Percentiles rank a stretch among this genome's conserved stretches.
Evolutionary conservation across 1,140 invertebrate genomes (phyloP).

Genomic region (Epicauta chinensis): DNA sequence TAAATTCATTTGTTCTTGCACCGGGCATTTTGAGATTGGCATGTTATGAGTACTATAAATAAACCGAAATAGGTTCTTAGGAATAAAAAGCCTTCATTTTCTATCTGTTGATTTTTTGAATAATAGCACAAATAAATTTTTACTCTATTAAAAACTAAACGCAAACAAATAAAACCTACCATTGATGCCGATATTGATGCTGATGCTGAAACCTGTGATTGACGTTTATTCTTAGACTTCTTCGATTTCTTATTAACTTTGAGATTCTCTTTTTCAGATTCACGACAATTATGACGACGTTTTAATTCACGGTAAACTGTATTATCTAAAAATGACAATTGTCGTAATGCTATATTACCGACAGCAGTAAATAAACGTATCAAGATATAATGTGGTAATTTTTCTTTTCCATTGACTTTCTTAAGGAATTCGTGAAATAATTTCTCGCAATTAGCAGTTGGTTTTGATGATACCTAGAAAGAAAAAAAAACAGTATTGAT

Average conservation of each 20-base stretch:
- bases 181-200: too few species aligned
- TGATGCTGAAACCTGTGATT: too few species aligned
- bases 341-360: constrained; percentile 30
- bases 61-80: too few species aligned
- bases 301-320: constrained; percentile 38
- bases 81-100: too few species aligned
- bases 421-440: constrained; percentile 21
- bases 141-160: too few species aligned
- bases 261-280: neutral
- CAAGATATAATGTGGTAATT: neutral
- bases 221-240: neutral
- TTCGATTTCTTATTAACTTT: neutral
- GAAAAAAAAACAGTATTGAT: constrained; percentile 10
- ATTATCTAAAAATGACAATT: constrained; percentile 34
- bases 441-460: constrained; percentile 27
- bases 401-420: constrained; percentile 10
- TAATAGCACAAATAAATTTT: too few species aligned
- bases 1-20: too few species aligned
- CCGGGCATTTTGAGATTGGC: too few species aligned
- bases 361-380: constrained; percentile 11
- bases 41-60: too few species aligned
- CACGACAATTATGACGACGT: constrained; percentile 26
- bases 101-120: too few species aligned
- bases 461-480: constrained; percentile 33
- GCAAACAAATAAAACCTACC: too few species aligned